Base-by-base conservation (phyloP, 2,888 invertebrate species). In the Eudemis profundana region DNA sequence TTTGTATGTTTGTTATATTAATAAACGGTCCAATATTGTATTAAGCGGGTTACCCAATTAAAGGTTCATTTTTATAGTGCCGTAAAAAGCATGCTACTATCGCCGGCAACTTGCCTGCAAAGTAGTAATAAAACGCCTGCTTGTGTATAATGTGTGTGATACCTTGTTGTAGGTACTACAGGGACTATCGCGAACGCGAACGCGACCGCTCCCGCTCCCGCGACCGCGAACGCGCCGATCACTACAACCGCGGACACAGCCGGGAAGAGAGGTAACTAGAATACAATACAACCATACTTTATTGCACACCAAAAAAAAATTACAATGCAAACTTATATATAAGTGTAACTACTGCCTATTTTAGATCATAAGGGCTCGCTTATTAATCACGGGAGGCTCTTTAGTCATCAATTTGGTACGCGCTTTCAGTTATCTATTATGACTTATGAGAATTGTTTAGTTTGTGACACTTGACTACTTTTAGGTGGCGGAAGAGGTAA, bases 141-240 rank as follows among this genome's bases (percentile, higher is more conserved):
- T 23, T 1, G 50, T 59, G 5, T 21, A 23, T 64, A 54, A 61
- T 12, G 29, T 50, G 33, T 7, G 17, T 1, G 7, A 7, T 60
- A 23, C 46, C 8, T 77, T 78, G 74, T 84, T 82, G 5, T 80
- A 93, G 93, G 70, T 93, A 93, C 77, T 94, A 94, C 79, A 88
- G 93, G 65, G 93, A 94, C 59, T 94, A 94, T 72, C 92, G 94
- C 59, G 94, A 94, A 61, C 86, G 94, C 54, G 94, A 95, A 66
- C 89, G 95, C 64, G 96, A 96, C 71, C 89, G 98, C 75, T 97
- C 97, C 61, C 94, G 98, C 74, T 97, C 97, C 74, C 93, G 98
- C 74, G 97, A 97, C 51, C 93, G 95, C 68, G 91, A 91, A 73
- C 83, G 95, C 91, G 79, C 93, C 78, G 87, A 95, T 36, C 96